These are phyloP conservation scores for Lepilemur ruficaudatus DNA, from an alignment of 2,797 vertebrate species.

Conservation along the genomic window DNA sequence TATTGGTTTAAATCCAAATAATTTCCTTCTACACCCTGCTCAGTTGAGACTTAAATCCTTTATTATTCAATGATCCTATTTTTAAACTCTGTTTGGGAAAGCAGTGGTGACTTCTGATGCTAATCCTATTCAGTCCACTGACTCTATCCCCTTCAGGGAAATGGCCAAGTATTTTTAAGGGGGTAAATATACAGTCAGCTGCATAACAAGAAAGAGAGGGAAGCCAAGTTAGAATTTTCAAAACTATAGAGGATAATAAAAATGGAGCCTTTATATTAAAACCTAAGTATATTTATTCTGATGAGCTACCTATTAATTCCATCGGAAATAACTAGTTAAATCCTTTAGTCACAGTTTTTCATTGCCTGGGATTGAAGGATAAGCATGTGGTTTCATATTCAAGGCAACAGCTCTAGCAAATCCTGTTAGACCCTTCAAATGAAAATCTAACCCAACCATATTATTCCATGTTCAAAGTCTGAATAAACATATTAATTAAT, in stretches of 20 bases:
- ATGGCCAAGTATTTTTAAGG: slow-evolving; percentile 60
- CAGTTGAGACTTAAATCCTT: slow-evolving; percentile 73
- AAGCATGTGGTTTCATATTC: slow-evolving; percentile 37
- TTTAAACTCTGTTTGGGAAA: slow-evolving; percentile 77
- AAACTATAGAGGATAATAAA: slow-evolving; percentile 17
- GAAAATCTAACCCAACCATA: neutral
- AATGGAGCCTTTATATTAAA: slow-evolving; percentile 21
- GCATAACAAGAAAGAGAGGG: slow-evolving; percentile 17
- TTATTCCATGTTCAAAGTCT: neutral
- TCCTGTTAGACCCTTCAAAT: neutral
- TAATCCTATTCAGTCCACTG: slow-evolving; percentile 69
- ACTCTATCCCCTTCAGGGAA: slow-evolving; percentile 69
- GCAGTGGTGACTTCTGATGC: slow-evolving; percentile 65
- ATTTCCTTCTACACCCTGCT: slow-evolving; percentile 67
- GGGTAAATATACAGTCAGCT: slow-evolving; percentile 45
- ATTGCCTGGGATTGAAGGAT: neutral
- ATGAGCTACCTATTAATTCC: neutral
- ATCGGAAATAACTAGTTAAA: slow-evolving; percentile 57
- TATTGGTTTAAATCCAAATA: slow-evolving; percentile 71
- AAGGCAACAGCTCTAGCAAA: neutral
- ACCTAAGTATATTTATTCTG: neutral
- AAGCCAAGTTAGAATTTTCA: slow-evolving; percentile 40
- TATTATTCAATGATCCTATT: slow-evolving; percentile 73
- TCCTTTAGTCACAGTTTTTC: neutral
- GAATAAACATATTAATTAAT: slow-evolving; percentile 33